Base-by-base conservation (phyloP, 2,797 vertebrate genomes). In the Eremophila alpestris region DNA sequence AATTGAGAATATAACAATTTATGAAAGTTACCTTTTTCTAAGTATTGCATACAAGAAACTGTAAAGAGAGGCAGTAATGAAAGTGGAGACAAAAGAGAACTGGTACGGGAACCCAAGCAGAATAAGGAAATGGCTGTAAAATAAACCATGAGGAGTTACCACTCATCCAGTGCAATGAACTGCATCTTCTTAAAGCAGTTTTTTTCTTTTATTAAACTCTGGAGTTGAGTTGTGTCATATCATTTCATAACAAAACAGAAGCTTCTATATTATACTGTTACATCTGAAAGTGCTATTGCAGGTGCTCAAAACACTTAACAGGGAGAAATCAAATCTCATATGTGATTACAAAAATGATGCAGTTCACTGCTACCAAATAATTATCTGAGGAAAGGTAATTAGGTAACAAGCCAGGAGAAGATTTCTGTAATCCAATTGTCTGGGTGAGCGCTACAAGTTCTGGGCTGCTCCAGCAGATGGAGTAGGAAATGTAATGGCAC, bases 381-480 rank as follows among this genome's bases (percentile, higher is more conserved):
- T 52, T 69, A 29, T n/a, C 49, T 77, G n/a, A 56, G 74, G 27
- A 86, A 90, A 75, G 17, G 17, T 21, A 54, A 10, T 5, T 32
- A 38, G 26, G 46, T 65, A 79, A 63, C 8, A 23, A 87, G 30
- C 34, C 21, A 74, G 46, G 18, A 49, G 49, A 69, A 62, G 56
- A 64, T 23, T 30, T 52, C 15, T 34, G 16, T 36, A 75, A 55
- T 45, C 32, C 23, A 63, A 18, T 2, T 54, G 5, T 20, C 38
- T 45, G 27, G 13, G 11, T 30, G 21, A 73, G 64, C 23, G 30
- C 2, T 29, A 70, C 49, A 29, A 41, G 49, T 93, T 88, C 89
- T 58, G 49, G 20, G 17, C 54, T 86, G 43, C 15, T 63, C 91
- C 86, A 92, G 86, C 79, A 96, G 92, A 75, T 89, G 95, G 91